Evolutionary conservation across 2,113 vertebrate genomes (phyloP), one percentile per base, ranked within the genome.

Genomic region (Eidolon helvum): DNA sequence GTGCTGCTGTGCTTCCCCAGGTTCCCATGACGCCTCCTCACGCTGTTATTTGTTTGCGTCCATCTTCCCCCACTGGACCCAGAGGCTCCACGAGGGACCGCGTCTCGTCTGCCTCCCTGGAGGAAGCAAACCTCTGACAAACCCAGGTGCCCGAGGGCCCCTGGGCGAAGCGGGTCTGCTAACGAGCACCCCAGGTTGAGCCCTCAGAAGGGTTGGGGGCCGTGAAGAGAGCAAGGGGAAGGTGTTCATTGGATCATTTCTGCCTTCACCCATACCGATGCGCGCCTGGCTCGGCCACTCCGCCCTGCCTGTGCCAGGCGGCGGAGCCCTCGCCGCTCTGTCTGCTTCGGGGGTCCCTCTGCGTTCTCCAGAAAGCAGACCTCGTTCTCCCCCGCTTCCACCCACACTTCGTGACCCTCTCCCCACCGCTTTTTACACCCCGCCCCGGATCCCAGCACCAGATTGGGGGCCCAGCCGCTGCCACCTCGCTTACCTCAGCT

Each of bases 211-310:
- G 78, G 55, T 28, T 43, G 55, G 33, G 82, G 53, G 24, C n/a
- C 8, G 0, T 4, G 50, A 61, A 50, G 40, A 59, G 48, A n/a
- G 10, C 30, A 1, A 3, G 15, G 50, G 14, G 38, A 28, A 22
- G 33, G 1, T 10, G 66, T 57, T 30, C 3, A 1, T 11, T 45
- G 55, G 55, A 7, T 43, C 16, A 2, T 59, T 57, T 75, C 80
- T 57, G 55, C 61, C 16, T 2, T 0, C 2, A 1, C 35, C 0
- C 16, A 0, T 5, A 12, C 35, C 0, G 7, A 3, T 38, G 35
- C 68, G 2, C 21, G 7, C 12, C 11, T 38, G 2, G 40, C 22
- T 22, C 18, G 19, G 43, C 26, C 0, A 0, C 83, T 59, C 24
- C 2, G 10, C 24, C 38, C 24, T n/a, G 35, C 4, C 48, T 2